Evolutionary conservation across 2,113 vertebrate genomes (phyloP), one percentile per base, ranked within the genome.

Genomic region (Equus przewalskii): DNA sequence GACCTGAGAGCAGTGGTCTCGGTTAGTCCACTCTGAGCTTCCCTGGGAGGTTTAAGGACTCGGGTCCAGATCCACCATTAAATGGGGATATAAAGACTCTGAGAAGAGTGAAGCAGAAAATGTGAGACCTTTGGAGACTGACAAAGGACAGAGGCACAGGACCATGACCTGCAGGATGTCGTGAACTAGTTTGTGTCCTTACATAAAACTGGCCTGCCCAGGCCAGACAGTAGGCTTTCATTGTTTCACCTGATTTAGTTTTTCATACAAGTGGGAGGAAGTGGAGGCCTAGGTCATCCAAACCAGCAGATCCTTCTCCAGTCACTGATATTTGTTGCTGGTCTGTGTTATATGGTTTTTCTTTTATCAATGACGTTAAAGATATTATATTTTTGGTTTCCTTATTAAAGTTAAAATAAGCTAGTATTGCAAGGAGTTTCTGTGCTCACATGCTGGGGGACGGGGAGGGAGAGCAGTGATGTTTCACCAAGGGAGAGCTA

Each of bases 361-460:
- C n/a, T 80, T 69, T 67, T 44, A 30, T 28, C 30, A 28, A 22
- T 54, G 56, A 19, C 78, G 12, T 41, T 94, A 73, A 65, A 24
- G 10, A 11, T 8, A 46, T 44, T 93, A 11, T 33, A 44, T 11
- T 94, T 62, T 80, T 18, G 36, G n/a, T 22, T 91, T 92, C 87
- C 58, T 90, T 33, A 58, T 79, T 91, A 58, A 72, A 91, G 41
- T 82, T 67, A 67, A 72, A 86, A 65, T 69, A 79, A 76, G 76
- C 33, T 76, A 44, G 28, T 81, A 33, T 78, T 89, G 49, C 10
- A 41, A 19, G 82, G 51, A 79, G 70, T 60, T 86, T 80, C 67
- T n/a, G 7, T 41, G 56, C 15, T 64, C 28, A 80, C 51, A 2
- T 58, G 24, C 22, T 46, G 16, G 56, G 46, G 36, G 26, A 44